Evolutionary conservation across 23 tunicate genomes (phyloP), one percentile per base, ranked within the genome.

Genomic region (Ciona savignyi): DNA sequence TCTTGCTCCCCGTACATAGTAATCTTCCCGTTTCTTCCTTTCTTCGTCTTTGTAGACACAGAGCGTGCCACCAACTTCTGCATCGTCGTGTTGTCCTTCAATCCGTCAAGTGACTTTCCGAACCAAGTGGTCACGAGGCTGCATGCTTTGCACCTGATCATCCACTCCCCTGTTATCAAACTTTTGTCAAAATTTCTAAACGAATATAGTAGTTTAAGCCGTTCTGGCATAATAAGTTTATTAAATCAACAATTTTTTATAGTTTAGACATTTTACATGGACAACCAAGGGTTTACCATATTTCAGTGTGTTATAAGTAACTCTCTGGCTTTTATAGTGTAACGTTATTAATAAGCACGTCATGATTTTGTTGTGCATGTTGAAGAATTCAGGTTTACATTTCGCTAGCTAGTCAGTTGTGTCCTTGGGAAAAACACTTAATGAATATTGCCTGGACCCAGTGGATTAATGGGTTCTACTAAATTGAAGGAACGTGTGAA

Each of bases 1-100:
- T 80, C 84, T 32, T 80, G 34, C 0, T 80, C 84, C 32, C 84
- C 84, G 63, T 80, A 80, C 84, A 80, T 70, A 24, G 84, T 80
- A 21, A 80, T 71, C 4, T 71, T 60, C 1, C 77, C 84, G 0
- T 35, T 60, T 63, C 71, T 71, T 33, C 32, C 70, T 25, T 71
- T 75, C 1, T 32, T 69, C 3, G 26, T 32, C 20, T 49, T 49
- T 20, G 61, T 11, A n/a, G n/a, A n/a, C 15, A 20, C 20, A 49
- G 19, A 20, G 15, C 27, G n/a, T 51, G 4, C 2, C 63, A 80
- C 75, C 29, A 80, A 30, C 27, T 71, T 33, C 33, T 71, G 76
- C 24, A 80, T 33, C 3, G 84, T 74, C 2, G 76, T 21, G 31
- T 70, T 61, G 42, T 80, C 84, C 30, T 71, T 42, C 28, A 80